These are phyloP conservation scores for Heteromurus nitidus DNA, from an alignment of 2,888 invertebrate genomes.

Conservation along the genomic window DNA sequence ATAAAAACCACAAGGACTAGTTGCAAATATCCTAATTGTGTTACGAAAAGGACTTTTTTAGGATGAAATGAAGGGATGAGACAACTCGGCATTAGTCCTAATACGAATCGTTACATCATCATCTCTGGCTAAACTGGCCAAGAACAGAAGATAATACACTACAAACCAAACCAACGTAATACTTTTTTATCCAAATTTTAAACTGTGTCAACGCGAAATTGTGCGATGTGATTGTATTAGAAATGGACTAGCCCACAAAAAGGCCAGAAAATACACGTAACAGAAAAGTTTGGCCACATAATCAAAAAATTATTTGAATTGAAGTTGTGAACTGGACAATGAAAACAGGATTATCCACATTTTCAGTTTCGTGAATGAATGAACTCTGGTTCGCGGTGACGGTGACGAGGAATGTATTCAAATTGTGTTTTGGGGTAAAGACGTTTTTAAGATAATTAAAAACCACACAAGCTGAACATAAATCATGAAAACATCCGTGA, in stretches of 20 bases:
- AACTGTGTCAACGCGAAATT: too few relatives aligned
- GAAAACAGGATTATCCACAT: constrained; percentile 28
- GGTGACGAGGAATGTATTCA: too few relatives aligned
- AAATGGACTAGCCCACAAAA: constrained; percentile 10
- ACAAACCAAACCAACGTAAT: not conserved
- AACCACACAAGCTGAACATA: constrained; percentile 43
- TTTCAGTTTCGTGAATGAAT: constrained; percentile 41
- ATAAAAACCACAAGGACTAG: constrained; percentile 54
- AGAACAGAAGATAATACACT: too few relatives aligned
- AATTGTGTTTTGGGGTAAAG: constrained; percentile 11
- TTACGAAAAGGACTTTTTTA: constrained; percentile 32
- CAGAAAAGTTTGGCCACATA: not conserved
- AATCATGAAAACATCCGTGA: constrained; percentile 40
- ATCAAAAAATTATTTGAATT: too few relatives aligned
- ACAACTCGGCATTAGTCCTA: constrained; percentile 30
- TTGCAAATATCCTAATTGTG: constrained; percentile 18
- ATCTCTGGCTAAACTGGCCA: constrained; percentile 12
- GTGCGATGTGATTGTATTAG: too few relatives aligned
- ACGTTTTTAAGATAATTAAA: constrained; percentile 36
- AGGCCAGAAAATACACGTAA: not conserved
- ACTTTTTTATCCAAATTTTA: too few relatives aligned
- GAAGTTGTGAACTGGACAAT: constrained; percentile 44
- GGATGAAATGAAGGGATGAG: constrained; percentile 4
- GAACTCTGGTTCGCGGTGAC: constrained; percentile 30
- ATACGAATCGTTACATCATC: constrained; percentile 47